Conservation (phyloP, 37 sponge, comb jelly and placozoan species). For the Chondrilla cf. caribensis region DNA sequence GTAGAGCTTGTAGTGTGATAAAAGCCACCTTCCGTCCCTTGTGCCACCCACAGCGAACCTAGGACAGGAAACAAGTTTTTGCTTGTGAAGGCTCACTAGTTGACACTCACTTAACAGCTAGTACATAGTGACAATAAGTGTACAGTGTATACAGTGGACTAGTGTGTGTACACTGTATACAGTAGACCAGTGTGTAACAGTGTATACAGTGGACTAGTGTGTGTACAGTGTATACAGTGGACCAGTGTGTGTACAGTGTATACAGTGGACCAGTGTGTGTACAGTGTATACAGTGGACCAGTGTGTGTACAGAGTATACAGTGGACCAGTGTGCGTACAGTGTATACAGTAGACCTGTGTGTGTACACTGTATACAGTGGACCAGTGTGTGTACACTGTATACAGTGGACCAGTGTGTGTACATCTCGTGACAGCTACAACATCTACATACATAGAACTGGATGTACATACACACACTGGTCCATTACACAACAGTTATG, state of each 20-base stretch:
- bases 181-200: too few species aligned
- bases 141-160: background rate
- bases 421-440: too few species aligned
- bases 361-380: too few species aligned
- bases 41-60: background rate
- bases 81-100: background rate
- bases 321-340: too few species aligned
- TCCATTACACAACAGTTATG: too few species aligned
- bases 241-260: background rate
- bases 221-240: slow-evolving; percentile 13
- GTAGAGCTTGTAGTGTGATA: background rate
- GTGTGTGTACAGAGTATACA: slow-evolving; percentile 19
- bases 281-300: too few species aligned
- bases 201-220: slow-evolving; percentile 15
- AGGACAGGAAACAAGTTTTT: background rate
- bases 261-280: too few species aligned
- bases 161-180: too few species aligned
- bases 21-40: background rate
- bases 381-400: slow-evolving; percentile 16
- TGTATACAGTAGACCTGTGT: too few species aligned
- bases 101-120: too few species aligned
- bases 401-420: slow-evolving; percentile 9
- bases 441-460: too few species aligned
- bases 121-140: slow-evolving; percentile 6
- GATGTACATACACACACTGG: too few species aligned